Evolutionary conservation across 2,888 invertebrate species (phyloP), one percentile per base, ranked within the genome.

Genomic region (Uloborus plumipes): DNA sequence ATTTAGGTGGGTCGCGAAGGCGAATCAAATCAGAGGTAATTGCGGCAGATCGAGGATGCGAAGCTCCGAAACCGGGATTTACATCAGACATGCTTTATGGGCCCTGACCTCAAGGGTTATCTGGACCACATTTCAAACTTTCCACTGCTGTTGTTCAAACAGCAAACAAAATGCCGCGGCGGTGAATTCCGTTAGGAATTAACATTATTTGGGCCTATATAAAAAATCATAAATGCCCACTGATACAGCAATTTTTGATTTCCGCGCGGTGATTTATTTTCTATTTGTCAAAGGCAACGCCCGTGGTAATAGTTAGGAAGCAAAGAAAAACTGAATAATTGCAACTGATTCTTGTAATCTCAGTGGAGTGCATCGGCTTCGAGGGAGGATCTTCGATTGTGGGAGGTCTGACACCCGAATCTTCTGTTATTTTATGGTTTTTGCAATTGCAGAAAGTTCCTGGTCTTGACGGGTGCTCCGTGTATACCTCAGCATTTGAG

Each of bases 1-100:
- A 81, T 81, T 81, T 81, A 74, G 80, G 73, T 74, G 74, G 80
- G 69, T 74, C 80, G 20, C 47, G 22, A 39, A 26, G 62, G 61
- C 74, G 80, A 74, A 81, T 81, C 80, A 62, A 81, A 81, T 81
- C 74, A 31, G 55, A 64, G 69, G 64, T 81, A 81, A 81, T 81
- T 81, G 70, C 80, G 26, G 74, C 74, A 74, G 50, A 74, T 81
- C 64, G 64, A 80, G 62, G 66, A 72, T 72, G 39, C 69, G 65
- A 49, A 47, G 47, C 64, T 64, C 18, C 47, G 47, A 47, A 55
- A 59, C 66, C 62, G 62, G 67, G 67, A 78, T 78, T 78, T 78
- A 51, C 49, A 66, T 26, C 80, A 80, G 73, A 74, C 80, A 74
- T 81, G 80, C 70, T 81, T 81, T 81, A 81, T 81, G 31, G 70